Evolutionary conservation across 1,140 invertebrate genomes (phyloP), one percentile per base, ranked within the genome.

Genomic region (Leptinotarsa defecta): DNA sequence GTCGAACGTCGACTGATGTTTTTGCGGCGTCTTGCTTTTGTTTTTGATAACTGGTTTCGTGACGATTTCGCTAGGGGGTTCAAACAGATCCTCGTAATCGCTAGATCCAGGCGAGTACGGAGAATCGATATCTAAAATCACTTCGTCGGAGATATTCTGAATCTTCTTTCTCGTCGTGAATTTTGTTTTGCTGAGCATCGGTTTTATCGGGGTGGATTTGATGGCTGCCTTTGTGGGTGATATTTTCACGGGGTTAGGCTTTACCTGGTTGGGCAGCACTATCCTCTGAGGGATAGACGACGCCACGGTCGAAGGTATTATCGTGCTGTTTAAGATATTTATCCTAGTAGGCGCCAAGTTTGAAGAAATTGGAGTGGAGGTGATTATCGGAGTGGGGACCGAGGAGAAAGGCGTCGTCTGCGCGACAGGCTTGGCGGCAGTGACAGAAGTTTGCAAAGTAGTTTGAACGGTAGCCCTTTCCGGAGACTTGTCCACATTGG

Each of bases 81-180:
- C 93, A 86, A 95, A 95, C 52, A 95, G 88, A 84, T 95, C 94
- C 81, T 94, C 93, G 80, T 93, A 94, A 82, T 95, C 91, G 76
- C 91, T 93, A 3, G 93, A 94, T 27, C 92, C 94, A 0, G 94
- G 94, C 24, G 94, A 95, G 86, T 95, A 95, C 0, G 95, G 94
- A 13, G 94, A 95, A 69, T 94, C 91, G 80, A 88, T 92, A 52
- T 93, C 94, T 88, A 91, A 91, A 79, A 93, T 92, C 48, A 91
- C 83, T 73, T 88, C 88, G 11, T 80, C 79, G 20, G 48, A 70
- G 27, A 71, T 78, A 65, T 80, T 81, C 70, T 80, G 77, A 15
- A 71, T 64, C 74, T 76, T 52, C 73, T 63, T 79, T 48, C 75
- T 74, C 4, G 61, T 73, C 74, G 86, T 87, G 20, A 84, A 82